These are phyloP conservation scores for Puntigrus tetrazona DNA, from an alignment of 2,113 vertebrate genomes.

Conservation along the genomic window DNA sequence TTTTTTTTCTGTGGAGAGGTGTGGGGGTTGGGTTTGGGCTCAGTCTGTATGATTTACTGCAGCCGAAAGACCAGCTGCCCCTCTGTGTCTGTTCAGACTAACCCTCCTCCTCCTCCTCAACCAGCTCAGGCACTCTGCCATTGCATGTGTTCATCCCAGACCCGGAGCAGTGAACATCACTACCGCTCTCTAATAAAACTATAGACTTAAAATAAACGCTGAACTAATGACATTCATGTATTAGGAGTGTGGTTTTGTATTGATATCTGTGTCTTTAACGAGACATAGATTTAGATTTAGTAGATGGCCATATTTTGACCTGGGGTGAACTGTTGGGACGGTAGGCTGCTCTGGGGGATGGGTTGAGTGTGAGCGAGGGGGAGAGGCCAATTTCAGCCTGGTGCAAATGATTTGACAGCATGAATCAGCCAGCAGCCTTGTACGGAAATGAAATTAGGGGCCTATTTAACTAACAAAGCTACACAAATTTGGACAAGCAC, in stretches of 20 bases:
- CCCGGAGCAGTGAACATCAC: conserved; percentile 8
- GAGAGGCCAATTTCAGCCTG: conserved; percentile 18
- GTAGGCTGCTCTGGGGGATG: conserved; percentile 60
- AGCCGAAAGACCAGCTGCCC: conserved; percentile 99
- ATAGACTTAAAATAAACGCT: conserved; percentile 28
- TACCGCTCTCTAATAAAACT: conserved; percentile 44
- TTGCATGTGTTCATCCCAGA: conserved; percentile 49
- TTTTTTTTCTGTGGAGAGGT: conserved; percentile 41
- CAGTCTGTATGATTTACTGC: conserved; percentile 90
- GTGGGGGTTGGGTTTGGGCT: conserved; percentile 65
- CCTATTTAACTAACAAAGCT: conserved; percentile 18
- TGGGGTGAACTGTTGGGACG: conserved; percentile 67
- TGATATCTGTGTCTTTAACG: conserved; percentile 25
- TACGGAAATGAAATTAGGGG: neutral
- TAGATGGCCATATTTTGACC: conserved; percentile 73
- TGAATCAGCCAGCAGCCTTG: conserved; percentile 8
- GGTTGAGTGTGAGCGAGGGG: conserved; percentile 39
- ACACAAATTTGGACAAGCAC: neutral
- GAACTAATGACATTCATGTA: neutral
- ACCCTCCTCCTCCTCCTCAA: conserved; percentile 36
- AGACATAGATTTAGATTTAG: conserved; percentile 33
- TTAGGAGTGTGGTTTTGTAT: conserved; percentile 20
- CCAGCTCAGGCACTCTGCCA: conserved; percentile 49
- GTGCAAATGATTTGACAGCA: conserved; percentile 24
- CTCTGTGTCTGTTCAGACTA: conserved; percentile 80